These are phyloP conservation scores for Tamias sibiricus DNA, from an alignment of 2,113 vertebrate species.

Conservation along the genomic window DNA sequence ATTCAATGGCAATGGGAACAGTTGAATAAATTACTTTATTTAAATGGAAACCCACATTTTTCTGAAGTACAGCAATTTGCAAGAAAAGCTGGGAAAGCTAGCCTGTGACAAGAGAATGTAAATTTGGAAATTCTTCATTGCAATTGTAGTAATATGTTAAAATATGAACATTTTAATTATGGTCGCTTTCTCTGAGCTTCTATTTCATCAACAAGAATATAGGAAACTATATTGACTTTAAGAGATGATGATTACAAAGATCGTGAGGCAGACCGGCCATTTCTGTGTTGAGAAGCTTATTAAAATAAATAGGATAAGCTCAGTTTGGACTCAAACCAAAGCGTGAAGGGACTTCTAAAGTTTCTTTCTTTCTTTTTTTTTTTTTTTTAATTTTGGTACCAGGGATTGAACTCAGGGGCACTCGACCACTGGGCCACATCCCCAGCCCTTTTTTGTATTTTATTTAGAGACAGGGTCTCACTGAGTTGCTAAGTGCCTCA, in stretches of 20 bases:
- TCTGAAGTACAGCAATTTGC: constrained; percentile 34
- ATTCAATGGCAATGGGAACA: constrained; percentile 34
- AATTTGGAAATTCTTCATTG: not conserved
- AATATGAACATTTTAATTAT: constrained; percentile 54
- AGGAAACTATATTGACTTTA: not conserved
- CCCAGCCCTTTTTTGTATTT: too few relatives aligned
- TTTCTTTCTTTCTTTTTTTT: too few relatives aligned
- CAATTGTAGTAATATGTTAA: constrained; percentile 39
- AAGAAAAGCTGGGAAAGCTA: constrained; percentile 33
- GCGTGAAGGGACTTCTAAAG: not conserved
- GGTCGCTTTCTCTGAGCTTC: constrained; percentile 41
- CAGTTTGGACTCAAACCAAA: not conserved
- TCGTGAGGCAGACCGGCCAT: not conserved
- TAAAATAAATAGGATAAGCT: not conserved
- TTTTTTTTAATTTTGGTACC: too few relatives aligned
- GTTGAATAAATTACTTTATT: constrained; percentile 52
- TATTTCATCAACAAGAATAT: constrained; percentile 27
- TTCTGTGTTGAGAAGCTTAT: constrained; percentile 12
- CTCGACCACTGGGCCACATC: too few relatives aligned
- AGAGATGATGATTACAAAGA: not conserved
- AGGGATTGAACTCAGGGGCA: too few relatives aligned
- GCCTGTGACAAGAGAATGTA: constrained; percentile 17
- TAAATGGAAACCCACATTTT: constrained; percentile 42
- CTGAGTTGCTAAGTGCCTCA: too few relatives aligned
- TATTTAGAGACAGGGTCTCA: too few relatives aligned